phyloP scores from a whole-genome alignment of 2,797 vertebrate species.

The Pseudochromis fuscus region DNA sequence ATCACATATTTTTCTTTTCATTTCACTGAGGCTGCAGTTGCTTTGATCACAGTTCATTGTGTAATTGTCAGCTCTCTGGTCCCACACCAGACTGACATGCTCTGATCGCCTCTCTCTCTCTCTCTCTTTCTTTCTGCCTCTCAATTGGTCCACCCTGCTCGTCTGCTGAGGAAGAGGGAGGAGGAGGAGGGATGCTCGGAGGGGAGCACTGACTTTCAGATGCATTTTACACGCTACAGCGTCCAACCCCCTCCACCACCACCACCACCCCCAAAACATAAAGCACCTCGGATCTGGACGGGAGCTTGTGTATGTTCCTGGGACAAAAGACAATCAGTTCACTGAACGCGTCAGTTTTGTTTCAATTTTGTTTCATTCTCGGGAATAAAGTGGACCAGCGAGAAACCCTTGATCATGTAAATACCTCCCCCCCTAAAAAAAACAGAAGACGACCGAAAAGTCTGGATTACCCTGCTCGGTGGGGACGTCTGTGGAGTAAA shows the following conservation, averaged over 20 bases:
- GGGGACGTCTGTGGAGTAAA: slow-evolving; percentile 23
- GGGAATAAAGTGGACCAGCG: slow-evolving; percentile 46
- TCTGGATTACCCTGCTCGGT: slow-evolving; percentile 6
- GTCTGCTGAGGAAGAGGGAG: slow-evolving; percentile 25
- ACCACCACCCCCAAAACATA: neutral
- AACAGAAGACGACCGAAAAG: neutral
- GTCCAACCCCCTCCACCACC: neutral
- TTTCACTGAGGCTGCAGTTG: neutral
- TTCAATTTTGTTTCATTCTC: slow-evolving; percentile 1
- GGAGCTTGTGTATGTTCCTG: neutral
- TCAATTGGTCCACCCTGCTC: slow-evolving; percentile 64
- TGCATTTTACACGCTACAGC: slow-evolving; percentile 26
- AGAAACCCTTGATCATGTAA: slow-evolving; percentile 33
- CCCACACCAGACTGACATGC: slow-evolving; percentile 22
- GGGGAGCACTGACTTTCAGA: slow-evolving; percentile 61
- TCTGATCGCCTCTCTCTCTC: slow-evolving; percentile 16
- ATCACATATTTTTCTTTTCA: too few species aligned
- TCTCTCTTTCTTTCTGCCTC: slow-evolving; percentile 31
- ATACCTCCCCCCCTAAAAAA: neutral
- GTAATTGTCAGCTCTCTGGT: slow-evolving; percentile 26
- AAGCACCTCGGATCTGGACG: neutral
- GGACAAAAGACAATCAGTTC: neutral
- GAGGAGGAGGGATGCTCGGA: slow-evolving; percentile 17
- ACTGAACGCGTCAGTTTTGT: neutral
- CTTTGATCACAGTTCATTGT: neutral